Conservation (phyloP, 2,797 vertebrate species). For the Caiman crocodilus region DNA sequence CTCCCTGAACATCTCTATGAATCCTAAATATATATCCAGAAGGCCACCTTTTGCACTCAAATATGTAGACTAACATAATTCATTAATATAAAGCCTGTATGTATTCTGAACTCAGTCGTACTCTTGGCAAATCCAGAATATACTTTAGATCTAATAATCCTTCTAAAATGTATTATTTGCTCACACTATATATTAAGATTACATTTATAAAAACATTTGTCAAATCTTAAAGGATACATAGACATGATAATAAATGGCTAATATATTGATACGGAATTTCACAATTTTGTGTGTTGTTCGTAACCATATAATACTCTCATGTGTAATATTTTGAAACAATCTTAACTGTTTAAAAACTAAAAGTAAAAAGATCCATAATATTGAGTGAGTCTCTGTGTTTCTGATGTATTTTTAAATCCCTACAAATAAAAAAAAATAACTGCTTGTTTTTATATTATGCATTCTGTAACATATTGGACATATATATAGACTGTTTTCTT, state of each 20-base stretch:
- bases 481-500: neutral
- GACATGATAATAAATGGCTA: neutral
- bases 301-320: neutral
- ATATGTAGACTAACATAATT: neutral
- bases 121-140: neutral
- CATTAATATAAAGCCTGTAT: neutral
- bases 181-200: neutral
- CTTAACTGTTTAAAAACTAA: no score
- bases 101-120: neutral
- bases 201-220: neutral
- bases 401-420: neutral
- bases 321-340: neutral
- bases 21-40: neutral
- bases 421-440: accelerated
- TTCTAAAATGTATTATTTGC: neutral
- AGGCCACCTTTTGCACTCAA: neutral
- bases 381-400: neutral
- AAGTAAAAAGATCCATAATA: neutral
- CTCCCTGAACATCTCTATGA: no score
- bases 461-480: neutral
- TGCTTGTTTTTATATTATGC: neutral
- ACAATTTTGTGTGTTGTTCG: neutral
- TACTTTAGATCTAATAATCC: neutral
- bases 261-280: neutral
- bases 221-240: neutral